Evolutionary conservation across 2,888 invertebrate species (phyloP), one percentile per base, ranked within the genome.

Genomic region (Ischnura elegans): DNA sequence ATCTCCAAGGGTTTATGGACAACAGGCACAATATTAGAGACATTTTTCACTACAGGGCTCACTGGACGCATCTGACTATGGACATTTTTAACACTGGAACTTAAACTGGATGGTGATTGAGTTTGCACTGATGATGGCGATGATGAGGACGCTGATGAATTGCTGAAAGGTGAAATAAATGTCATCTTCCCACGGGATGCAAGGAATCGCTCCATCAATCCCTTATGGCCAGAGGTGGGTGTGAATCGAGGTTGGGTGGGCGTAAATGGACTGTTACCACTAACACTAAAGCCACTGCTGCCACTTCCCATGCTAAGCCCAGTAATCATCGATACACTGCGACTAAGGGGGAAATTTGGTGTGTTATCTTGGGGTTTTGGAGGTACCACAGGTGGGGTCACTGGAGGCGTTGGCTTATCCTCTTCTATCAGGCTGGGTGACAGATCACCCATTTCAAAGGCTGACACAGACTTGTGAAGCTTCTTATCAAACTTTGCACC

Each of bases 161-260:
- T 42, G 43, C 36, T 86, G 16, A 87, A 93, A 36, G 93, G 45
- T 85, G 93, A 93, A 29, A 93, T 93, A 21, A 86, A 93, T 21
- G 87, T 87, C 84, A 95, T 94, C 94, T 97, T 98, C 46, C 98
- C 98, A 93, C 98, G 97, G 47, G 97, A 98, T 94, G 98, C 98
- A 94, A 98, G 97, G 95, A 98, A 98, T 95, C 98, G 97, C 95
- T 98, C 98, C 98, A 98, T 98, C 46, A 98, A 97, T 25, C 98
- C 98, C 95, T 97, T 98, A 94, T 97, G 97, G 29, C 97, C 97
- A 4, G 96, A 97, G 94, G 97, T 97, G 16, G 97, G 97, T 8
- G 97, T 97, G 95, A 98, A 97, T 43, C 94, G 94, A 43, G 94
- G 93, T 1, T 51, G 93, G 10, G 87, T 25, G 21, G 93, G 47